Conservation (phyloP, 1,140 invertebrate species). For the Brachionus koreanus region DNA sequence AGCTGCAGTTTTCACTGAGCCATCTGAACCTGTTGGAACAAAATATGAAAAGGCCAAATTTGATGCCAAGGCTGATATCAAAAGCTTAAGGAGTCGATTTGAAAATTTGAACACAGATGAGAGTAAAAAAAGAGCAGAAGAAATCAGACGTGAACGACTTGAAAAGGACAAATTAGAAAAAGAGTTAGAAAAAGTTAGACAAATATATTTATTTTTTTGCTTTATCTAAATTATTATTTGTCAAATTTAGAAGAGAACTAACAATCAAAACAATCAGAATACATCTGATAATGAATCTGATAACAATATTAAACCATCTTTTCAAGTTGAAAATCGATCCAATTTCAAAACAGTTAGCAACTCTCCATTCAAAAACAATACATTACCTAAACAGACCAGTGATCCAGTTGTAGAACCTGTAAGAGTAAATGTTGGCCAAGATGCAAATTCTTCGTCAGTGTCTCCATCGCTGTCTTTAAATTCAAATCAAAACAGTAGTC, state of each 20-base stretch:
- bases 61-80: slow-evolving; percentile 39
- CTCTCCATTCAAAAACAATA: slow-evolving; percentile 8
- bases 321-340: not conserved
- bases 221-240: no score
- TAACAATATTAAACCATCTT: not conserved
- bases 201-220: no score
- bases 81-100: not conserved
- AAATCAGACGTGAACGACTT: slow-evolving; percentile 58
- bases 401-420: not conserved
- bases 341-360: slow-evolving; percentile 13
- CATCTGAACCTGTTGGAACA: not conserved
- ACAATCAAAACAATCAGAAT: not conserved
- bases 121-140: slow-evolving; percentile 47
- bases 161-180: slow-evolving; percentile 28
- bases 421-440: not conserved
- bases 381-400: not conserved
- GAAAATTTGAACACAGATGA: not conserved
- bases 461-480: slow-evolving; percentile 23
- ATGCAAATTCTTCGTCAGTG: not conserved
- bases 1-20: slow-evolving; percentile 57
- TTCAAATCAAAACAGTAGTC: slow-evolving; percentile 27
- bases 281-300: not conserved
- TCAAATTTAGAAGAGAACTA: not conserved
- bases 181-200: not conserved
- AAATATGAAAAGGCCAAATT: not conserved